Evolutionary conservation across 1,140 invertebrate genomes (phyloP), one percentile per base, ranked within the genome.

Genomic region (Diabrotica virgifera): DNA sequence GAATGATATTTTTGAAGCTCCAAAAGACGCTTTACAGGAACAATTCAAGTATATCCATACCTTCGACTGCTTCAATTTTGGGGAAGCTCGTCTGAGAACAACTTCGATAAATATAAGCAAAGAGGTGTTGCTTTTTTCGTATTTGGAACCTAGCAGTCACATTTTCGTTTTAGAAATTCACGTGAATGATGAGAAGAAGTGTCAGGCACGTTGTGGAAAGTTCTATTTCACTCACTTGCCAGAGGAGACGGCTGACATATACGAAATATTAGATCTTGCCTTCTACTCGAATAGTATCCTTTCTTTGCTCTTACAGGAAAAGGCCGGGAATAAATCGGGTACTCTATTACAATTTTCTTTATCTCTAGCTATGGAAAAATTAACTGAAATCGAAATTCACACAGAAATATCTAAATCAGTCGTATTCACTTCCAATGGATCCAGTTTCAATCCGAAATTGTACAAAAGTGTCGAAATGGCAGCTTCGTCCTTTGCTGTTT

Each of bases 221-320:
- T 71, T 69, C 72, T 72, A 67, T 77, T 70, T 71, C 79, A 73
- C 37, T 7, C 36, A 64, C 24, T 24, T 60, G 7, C 11, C 36
- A 10, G 50, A 58, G 6, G 11, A 61, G 0, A 37, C 36, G 2
- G 57, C 65, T 13, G 72, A 79, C 71, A 67, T 78, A 70, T 71
- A 84, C 62, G 74, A 75, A 52, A 78, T 87, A 35, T 70, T 86
- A 38, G 90, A 93, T 76, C 69, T 91, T 11, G 88, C 94, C 74
- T 95, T 94, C 80, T 96, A 95, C 80, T 92, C 91, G 0, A 80
- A 86, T 38, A 87, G 89, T 52, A 87, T 87, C 56, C 70, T 96
- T 4, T 94, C 93, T 6, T 73, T 95, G 24, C 77, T 96, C 9
- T 74, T 94, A 13, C 80, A 87, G 72, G 86, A 87, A 68, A 80